Base-by-base conservation (phyloP, 2,888 invertebrate genomes). In the Zygogramma bicolorata region DNA sequence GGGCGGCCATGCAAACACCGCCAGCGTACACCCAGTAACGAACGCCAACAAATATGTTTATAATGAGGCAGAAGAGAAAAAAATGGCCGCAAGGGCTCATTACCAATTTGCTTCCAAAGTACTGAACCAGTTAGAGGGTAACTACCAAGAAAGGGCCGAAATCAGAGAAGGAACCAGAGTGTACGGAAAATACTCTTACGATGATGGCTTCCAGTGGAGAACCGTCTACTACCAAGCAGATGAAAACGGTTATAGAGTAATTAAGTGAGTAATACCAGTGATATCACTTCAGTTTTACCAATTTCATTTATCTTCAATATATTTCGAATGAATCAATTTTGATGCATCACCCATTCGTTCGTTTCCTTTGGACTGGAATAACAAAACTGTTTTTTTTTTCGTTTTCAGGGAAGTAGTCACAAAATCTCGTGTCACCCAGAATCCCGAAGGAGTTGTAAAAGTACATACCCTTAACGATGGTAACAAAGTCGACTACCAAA, bases 161-260 rank as follows among this genome's bases (percentile, higher is more conserved):
- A 78, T 82, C 6, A 78, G 88, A 31, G 86, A 88, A 66, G 88
- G 88, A 0, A 79, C 83, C 2, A 85, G 81, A 8, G 84, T 89
- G 0, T 85, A 75, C 6, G 91, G 91, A 6, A 85, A 85, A 74
- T 91, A 91, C 80, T 88, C 88, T 1, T 91, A 90, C 84, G 88
- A 88, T 71, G 91, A 91, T 82, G 91, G 91, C 1, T 90, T 83
- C 77, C 88, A 87, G 72, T 85, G 84, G 76, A 87, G 90, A 18
- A 89, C 87, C 0, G 89, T 90, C 0, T 83, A 87, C 71, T 91
- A 91, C 79, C 87, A 87, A 73, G 91, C 91, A 76, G 91, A 91
- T 82, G 89, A 90, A 74, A 87, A 89, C 70, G 91, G 91, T 72
- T 91, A 89, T 83, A 85, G 90, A 77, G 88, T 91, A 31, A 83